Conservation (phyloP, 2,113 vertebrate genomes). For the Fukomys damarensis region DNA sequence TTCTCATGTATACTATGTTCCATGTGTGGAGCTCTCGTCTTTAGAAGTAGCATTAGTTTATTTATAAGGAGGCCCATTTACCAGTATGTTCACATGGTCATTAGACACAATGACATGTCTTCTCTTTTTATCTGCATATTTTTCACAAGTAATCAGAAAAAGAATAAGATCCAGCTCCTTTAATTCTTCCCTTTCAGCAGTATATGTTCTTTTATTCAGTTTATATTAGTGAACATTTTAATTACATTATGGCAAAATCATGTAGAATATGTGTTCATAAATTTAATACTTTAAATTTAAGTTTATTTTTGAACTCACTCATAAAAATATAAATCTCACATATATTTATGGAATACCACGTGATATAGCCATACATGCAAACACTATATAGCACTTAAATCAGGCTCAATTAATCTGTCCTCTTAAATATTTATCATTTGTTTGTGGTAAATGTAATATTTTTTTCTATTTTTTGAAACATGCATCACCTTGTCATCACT, state of each 20-base stretch:
- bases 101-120: not conserved
- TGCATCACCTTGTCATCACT: not conserved
- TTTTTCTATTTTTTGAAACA: not conserved
- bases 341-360: not conserved
- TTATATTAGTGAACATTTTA: not conserved
- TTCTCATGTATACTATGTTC: not conserved
- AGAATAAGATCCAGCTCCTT: not conserved
- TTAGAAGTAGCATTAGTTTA: not conserved
- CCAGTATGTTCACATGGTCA: not conserved
- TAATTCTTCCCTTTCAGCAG: not conserved
- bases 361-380: not conserved
- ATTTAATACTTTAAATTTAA: not conserved
- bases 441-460: not conserved
- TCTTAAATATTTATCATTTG: not conserved
- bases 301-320: not conserved
- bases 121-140: not conserved
- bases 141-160: not conserved
- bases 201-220: not conserved
- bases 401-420: not conserved
- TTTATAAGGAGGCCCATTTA: not conserved
- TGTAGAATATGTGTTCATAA: not conserved
- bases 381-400: not conserved
- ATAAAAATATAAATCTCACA: not conserved
- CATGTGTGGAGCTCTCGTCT: not conserved
- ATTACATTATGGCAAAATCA: not conserved